Base-by-base conservation (phyloP, 2,113 vertebrate species). In the Eira barbara region DNA sequence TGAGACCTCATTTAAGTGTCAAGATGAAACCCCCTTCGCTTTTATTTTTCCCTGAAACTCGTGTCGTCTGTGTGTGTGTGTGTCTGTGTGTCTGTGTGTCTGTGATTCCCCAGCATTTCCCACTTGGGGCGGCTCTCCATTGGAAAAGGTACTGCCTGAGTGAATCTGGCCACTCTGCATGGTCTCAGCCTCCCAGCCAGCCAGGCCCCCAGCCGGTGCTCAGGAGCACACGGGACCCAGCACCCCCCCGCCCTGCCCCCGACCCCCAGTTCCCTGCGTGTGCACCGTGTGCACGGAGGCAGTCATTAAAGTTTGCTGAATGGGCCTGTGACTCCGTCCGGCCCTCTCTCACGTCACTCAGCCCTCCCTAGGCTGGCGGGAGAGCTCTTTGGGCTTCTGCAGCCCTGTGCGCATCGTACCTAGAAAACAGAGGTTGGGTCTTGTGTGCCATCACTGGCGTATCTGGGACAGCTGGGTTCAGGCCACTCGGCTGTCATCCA, bases 1-100 rank as follows among this genome's bases (percentile, higher is more conserved):
- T 10, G 47, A 96, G 59, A 78, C 73, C 85, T 93, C 29, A 36
- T 90, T 67, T 80, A 90, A 95, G 57, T 83, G 80, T 87, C 81
- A 90, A 76, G 42, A 81, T 82, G 89, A 52, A 95, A 52, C n/a
- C 18, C 52, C 18, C 29, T 47, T 74, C 31, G 47, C 74, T 73
- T 92, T 52, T 73, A 39, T 55, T 55, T 1, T 6, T 7, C 31
- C 29, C 67, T 6, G 1, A 92, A 87, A 84, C 21, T 18, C 63
- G 31, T 61, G 47, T 71, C 11, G 7, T 34, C 1, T n/a, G 25
- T 67, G 47, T 57, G 47, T 34, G 2, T n/a, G 25, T 67, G 47
- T 57, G 47, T 52, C n/a, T 59, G 52, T 81, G 63, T 49, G 36
- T 29, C 74, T 59, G 39, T 39, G 49, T 42, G 42, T 57, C 17